phyloP scores from a whole-genome alignment of 2,113 vertebrate genomes.

The Argyrosomus japonicus region DNA sequence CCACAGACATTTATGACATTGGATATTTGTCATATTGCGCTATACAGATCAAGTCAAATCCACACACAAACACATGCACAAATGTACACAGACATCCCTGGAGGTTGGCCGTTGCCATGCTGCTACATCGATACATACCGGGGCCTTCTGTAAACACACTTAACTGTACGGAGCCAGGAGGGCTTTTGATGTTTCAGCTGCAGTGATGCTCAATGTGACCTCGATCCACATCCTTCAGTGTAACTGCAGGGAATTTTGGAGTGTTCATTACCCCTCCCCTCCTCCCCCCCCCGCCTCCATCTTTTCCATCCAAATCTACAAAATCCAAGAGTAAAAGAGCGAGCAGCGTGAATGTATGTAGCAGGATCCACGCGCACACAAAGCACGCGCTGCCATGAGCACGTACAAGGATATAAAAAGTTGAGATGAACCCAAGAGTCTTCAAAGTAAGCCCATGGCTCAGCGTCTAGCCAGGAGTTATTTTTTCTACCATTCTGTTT shows the following conservation, averaged over 20 bases:
- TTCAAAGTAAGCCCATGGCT: conserved; percentile 55
- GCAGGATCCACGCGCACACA: conserved; percentile 10
- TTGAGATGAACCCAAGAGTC: conserved; percentile 21
- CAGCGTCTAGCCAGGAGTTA: conserved; percentile 49
- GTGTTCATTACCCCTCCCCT: conserved; percentile 36
- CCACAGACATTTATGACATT: not conserved
- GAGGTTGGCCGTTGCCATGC: conserved; percentile 19
- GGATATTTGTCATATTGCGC: not conserved
- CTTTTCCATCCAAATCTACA: conserved; percentile 8
- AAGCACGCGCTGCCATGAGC: fast-evolving
- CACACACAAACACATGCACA: conserved; percentile 12
- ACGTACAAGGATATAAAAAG: conserved; percentile 2
- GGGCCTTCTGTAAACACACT: conserved; percentile 48
- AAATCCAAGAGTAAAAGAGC: not conserved
- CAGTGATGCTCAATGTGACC: conserved; percentile 61
- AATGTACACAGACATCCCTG: not conserved
- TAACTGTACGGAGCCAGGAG: conserved; percentile 9
- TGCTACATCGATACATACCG: not conserved
- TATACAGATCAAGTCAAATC: not conserved
- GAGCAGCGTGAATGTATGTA: not conserved
- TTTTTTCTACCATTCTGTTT: conserved; percentile 54
- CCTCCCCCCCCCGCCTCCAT: not conserved
- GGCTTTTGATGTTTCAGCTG: conserved; percentile 60
- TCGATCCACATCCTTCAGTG: conserved; percentile 58
- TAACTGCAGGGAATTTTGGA: conserved; percentile 39